A percentile compares a stretch with the other conserved stretches of the same genome.
Evolutionary conservation across 2,113 vertebrate genomes (phyloP).

Genomic region (Ageneiosus marmoratus): DNA sequence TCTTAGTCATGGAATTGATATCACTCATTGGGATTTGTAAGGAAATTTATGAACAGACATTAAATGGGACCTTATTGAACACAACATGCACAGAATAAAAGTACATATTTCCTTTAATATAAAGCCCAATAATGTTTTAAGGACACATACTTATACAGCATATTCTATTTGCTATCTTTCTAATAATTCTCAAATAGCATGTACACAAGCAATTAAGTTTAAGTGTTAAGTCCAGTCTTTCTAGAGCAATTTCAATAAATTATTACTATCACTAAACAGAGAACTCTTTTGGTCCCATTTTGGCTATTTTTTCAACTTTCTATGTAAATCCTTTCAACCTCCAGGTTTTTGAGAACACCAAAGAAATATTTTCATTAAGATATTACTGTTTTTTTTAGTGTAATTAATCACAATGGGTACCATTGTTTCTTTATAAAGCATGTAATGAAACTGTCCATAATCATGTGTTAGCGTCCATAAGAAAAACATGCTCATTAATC

Average conservation of each 20-base stretch:
- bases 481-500: slow-evolving; percentile 67
- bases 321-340: not conserved
- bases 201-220: slow-evolving; percentile 7
- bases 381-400: not conserved
- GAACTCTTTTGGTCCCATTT: not conserved
- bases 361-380: slow-evolving; percentile 13
- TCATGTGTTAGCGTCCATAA: slow-evolving; percentile 56
- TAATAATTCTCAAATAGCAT: slow-evolving; percentile 6
- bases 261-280: not conserved
- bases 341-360: slow-evolving; percentile 3
- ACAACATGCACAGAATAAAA: slow-evolving; percentile 4
- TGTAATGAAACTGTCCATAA: slow-evolving; percentile 41
- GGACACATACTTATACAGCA: not conserved
- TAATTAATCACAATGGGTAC: slow-evolving; percentile 34
- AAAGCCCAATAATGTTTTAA: slow-evolving; percentile 20
- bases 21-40: slow-evolving; percentile 11
- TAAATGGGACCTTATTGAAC: not conserved
- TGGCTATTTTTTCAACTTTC: not conserved
- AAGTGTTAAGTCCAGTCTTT: not conserved
- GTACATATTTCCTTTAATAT: not conserved
- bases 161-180: not conserved
- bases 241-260: not conserved
- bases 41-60: slow-evolving; percentile 11
- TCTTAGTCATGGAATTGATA: slow-evolving; percentile 33
- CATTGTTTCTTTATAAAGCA: slow-evolving; percentile 35